Evolutionary conservation across 1,140 invertebrate genomes (phyloP).

Genomic region (Drosophila pandora): DNA sequence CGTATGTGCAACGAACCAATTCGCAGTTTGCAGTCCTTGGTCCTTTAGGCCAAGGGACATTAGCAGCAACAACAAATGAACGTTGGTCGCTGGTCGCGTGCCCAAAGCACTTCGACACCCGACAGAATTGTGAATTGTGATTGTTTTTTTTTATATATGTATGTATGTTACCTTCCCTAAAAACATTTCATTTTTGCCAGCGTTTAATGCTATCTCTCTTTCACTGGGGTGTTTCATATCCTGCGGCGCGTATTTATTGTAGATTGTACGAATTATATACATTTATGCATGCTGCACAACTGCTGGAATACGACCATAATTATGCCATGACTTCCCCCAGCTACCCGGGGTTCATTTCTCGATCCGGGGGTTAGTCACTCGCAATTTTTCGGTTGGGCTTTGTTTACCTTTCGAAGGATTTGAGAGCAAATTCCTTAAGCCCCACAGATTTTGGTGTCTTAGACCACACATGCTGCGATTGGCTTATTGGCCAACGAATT

Average conservation of each 20-base stretch:
- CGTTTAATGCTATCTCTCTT: slow-evolving; percentile 23
- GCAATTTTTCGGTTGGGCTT: slow-evolving; percentile 19
- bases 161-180: slow-evolving; percentile 9
- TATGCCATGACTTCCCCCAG: slow-evolving; percentile 34
- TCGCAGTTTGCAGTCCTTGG: slow-evolving; percentile 25
- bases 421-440: slow-evolving; percentile 42
- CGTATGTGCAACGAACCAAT: slow-evolving; percentile 54
- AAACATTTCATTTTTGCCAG: slow-evolving; percentile 11
- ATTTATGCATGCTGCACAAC: slow-evolving; percentile 65
- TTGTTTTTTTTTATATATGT: slow-evolving; percentile 50
- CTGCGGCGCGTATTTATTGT: slow-evolving; percentile 66
- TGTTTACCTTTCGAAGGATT: slow-evolving; percentile 35
- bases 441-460: slow-evolving; percentile 21
- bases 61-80: slow-evolving; percentile 66
- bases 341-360: background rate
- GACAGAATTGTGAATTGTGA: slow-evolving; percentile 80
- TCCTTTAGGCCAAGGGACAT: slow-evolving; percentile 63
- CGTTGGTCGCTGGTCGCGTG: slow-evolving; percentile 79
- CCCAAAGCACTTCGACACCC: slow-evolving; percentile 82
- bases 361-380: slow-evolving; percentile 30
- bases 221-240: slow-evolving; percentile 49
- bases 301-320: slow-evolving; percentile 51
- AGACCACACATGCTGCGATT: slow-evolving; percentile 23
- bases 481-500: slow-evolving; percentile 22
- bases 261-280: slow-evolving; percentile 46